Evolutionary conservation across 2,113 vertebrate genomes (phyloP).

Genomic region (Carassius auratus): DNA sequence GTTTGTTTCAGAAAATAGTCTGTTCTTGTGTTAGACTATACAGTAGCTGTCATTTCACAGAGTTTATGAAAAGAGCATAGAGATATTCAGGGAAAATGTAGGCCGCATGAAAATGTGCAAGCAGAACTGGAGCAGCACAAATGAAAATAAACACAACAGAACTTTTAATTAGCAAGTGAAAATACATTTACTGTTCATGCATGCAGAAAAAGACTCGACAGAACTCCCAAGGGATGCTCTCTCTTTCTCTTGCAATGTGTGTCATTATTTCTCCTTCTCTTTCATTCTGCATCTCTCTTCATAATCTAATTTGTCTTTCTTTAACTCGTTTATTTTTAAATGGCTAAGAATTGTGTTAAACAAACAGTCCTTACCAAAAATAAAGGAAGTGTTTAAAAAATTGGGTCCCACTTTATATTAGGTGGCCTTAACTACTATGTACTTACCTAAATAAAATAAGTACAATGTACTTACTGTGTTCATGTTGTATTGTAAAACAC

Average conservation of each 20-base stretch:
- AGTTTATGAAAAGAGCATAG: background rate
- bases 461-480: no score
- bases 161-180: constrained; percentile 49
- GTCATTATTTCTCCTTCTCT: background rate
- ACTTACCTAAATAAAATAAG: no score
- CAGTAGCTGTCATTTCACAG: background rate
- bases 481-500: no score
- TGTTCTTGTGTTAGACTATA: background rate
- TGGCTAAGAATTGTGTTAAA: no score
- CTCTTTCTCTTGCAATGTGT: constrained; percentile 3
- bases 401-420: no score
- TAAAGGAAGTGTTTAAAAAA: no score
- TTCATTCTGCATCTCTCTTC: constrained; percentile 2
- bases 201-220: constrained; percentile 36
- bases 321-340: no score
- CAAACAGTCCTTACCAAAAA: no score
- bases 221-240: constrained; percentile 10
- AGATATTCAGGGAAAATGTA: constrained; percentile 23
- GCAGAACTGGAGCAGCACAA: constrained; percentile 47
- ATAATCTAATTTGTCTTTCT: background rate
- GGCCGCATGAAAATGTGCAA: constrained; percentile 12
- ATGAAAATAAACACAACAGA: constrained; percentile 21
- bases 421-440: no score
- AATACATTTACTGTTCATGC: constrained; percentile 46
- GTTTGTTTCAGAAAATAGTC: background rate